Base-by-base conservation (phyloP, 2,888 invertebrate species). In the Bugulina stolonifera region DNA sequence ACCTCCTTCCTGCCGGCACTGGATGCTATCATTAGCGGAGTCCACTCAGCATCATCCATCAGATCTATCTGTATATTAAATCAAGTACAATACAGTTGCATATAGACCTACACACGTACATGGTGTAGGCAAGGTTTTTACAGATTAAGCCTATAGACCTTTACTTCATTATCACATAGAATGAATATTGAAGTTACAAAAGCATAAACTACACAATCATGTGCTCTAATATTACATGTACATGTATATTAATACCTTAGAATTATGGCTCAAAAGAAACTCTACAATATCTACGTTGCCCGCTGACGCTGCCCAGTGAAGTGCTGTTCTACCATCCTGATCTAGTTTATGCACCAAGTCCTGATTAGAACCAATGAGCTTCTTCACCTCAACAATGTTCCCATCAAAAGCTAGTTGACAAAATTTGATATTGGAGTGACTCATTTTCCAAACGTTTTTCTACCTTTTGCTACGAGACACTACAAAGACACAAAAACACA, bases 251-350 rank as follows among this genome's bases (percentile, higher is more conserved):
- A 93, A 91, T 57, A 91, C 86, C 54, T 89, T 88, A 74, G 89
- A 89, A 23, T 89, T 89, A 43, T 87, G 83, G 71, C 89, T 89
- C 52, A 92, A 81, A 43, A 93, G 86, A 84, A 88, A 89, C 69
- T 89, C 87, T 0, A 91, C 91, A 71, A 93, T 85, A 76, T 90
- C 89, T 71, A 89, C 87, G 82, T 91, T 91, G 34, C 93, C 93
- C 73, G 92, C 90, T 71, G 92, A 86, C 52, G 90, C 88, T 71
- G 92, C 91, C 93, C 93, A 93, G 82, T 93, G 93, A 76, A 93
- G 84, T 34, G 92, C 86, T 76, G 90, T 86, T 73, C 93, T 87
- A 58, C 78, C 77, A 73, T 79, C 78, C 81, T 82, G 75, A 79
- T 89, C 89, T 69, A 79, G 80, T 76, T 85, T 82, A 3, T 83